Evolutionary conservation across 2,113 vertebrate species (phyloP).

Genomic region (Phyllostomus discolor): DNA sequence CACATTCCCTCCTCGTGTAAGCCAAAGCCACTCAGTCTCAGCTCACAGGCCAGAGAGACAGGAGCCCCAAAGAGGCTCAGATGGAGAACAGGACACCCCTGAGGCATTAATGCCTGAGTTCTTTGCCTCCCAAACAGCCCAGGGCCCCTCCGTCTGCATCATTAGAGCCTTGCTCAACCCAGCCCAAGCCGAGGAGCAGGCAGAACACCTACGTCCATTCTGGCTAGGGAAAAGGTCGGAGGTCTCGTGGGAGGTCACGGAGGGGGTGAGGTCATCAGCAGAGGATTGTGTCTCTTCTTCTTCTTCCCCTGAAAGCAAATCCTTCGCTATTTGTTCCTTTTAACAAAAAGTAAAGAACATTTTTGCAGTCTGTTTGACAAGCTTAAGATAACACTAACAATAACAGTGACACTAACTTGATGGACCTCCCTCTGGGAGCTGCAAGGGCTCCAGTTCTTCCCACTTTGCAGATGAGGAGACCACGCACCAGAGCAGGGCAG

Average conservation of each 20-base stretch:
- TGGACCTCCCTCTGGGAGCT: not conserved
- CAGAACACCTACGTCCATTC: slow-evolving; percentile 77
- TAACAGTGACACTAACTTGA: not conserved
- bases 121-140: not conserved
- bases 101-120: not conserved
- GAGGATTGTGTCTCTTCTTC: slow-evolving; percentile 88
- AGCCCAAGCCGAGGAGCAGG: not conserved
- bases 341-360: slow-evolving; percentile 72
- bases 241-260: slow-evolving; percentile 87
- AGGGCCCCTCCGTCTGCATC: not conserved
- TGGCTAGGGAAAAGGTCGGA: slow-evolving; percentile 86
- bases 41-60: not conserved
- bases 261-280: slow-evolving; percentile 88
- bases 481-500: not conserved
- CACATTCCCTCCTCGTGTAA: fast-evolving
- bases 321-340: slow-evolving; percentile 91
- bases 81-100: not conserved
- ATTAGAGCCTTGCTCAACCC: not conserved
- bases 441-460: not conserved
- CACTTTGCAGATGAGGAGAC: not conserved
- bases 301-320: slow-evolving; percentile 89
- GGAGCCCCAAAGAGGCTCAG: no score
- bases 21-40: not conserved
- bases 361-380: not conserved
- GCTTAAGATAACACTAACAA: no score